Base-by-base conservation (phyloP, 2,797 vertebrate species). In the Rhinoraja longicauda region DNA sequence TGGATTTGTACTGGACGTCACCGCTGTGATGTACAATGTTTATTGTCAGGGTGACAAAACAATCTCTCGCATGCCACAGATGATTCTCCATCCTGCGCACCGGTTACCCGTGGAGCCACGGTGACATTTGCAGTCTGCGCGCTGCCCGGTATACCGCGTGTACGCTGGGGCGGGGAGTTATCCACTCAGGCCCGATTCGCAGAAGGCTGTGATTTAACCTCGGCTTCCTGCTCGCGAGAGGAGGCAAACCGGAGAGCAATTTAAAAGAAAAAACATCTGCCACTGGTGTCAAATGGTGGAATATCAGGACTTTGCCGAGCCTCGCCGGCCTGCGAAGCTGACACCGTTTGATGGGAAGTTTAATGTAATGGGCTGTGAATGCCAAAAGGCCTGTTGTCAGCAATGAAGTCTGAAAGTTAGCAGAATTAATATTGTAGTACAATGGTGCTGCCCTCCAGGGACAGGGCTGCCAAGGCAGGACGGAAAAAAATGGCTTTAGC, bases 211-310 rank as follows among this genome's bases (percentile, higher is more conserved):
- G 96, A 95, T 95, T 95, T 95, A 94, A 94, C 94, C 94, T 82
- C 39, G 0, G 93, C 94, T 95, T 95, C 95, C 95, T 95, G 95
- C 95, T 95, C 94, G 94, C 93, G 94, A 95, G 94, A 95, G 93
- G 95, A 95, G 96, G 96, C 95, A 95, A 97, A 97, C 96, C 96
- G 96, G 96, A 97, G 98, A 98, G 97, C 97, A 98, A 98, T 98
- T 98, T 98, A 96, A 96, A 96, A 96, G 45, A 53, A 97, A 97
- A 96, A 97, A 97, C 96, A 97, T 97, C 97, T 97, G 97, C 96
- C 96, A 96, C 94, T 94, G 94, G 97, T 97, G 96, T 96, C 96
- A 96, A 96, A 95, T 95, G 95, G 95, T 95, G 95, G 96, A 96
- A 95, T 95, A 96, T 95, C 96, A 94, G 95, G 95, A 96, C 96